Conservation (phyloP, 92 coral and sea anemone genomes). For the Phenganax marumi region DNA sequence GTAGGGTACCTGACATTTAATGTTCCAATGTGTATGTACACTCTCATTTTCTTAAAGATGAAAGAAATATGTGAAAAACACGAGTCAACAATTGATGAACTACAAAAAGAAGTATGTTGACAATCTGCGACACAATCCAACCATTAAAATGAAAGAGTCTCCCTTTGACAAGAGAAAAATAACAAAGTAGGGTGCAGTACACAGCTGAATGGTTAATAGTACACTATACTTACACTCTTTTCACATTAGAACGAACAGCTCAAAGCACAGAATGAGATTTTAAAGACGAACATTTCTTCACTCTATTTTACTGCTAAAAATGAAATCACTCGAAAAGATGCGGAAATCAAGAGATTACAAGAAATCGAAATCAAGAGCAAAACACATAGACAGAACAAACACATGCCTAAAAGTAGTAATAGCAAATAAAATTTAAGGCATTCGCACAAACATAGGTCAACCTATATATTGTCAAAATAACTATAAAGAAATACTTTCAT, state of each 20-base stretch:
- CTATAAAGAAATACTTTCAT: too few relatives aligned
- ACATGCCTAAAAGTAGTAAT: conserved; percentile 4
- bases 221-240: neutral
- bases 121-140: neutral
- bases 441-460: neutral
- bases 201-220: too few relatives aligned
- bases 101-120: conserved; percentile 66
- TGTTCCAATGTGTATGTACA: neutral
- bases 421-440: neutral
- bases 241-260: conserved; percentile 62
- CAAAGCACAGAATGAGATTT: conserved; percentile 77
- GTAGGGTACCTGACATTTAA: neutral
- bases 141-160: neutral
- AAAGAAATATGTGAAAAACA: conserved; percentile 79
- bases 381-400: conserved; percentile 27
- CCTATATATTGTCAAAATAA: neutral
- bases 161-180: too few relatives aligned
- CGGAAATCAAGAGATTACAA: conserved; percentile 69
- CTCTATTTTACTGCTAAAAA: conserved; percentile 84
- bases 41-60: conserved; percentile 55
- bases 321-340: conserved; percentile 86
- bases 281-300: conserved; percentile 87
- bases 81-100: conserved; percentile 56
- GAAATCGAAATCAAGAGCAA: conserved; percentile 71
- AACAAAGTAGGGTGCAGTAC: too few relatives aligned